Percentiles rank a stretch among this genome's conserved stretches.
Conservation (phyloP, 2,888 invertebrate species). For the Himalopsyche japonica region DNA sequence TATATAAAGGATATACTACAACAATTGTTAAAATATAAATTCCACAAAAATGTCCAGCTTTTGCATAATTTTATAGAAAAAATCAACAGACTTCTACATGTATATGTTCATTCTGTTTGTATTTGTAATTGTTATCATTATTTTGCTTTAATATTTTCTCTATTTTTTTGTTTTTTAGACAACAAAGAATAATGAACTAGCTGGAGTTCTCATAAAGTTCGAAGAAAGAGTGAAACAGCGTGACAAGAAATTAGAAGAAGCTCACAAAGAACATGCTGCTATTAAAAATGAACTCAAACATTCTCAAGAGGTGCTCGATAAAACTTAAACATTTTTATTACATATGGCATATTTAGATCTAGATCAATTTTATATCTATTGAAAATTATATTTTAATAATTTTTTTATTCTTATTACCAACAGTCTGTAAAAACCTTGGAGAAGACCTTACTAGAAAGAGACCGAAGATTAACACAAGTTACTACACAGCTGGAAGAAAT, state of each 20-base stretch:
- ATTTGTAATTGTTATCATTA: too few relatives aligned
- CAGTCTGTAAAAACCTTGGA: constrained; percentile 57
- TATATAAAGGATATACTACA: too few relatives aligned
- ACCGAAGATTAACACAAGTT: constrained; percentile 55
- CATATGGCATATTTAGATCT: too few relatives aligned
- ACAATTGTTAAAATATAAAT: too few relatives aligned
- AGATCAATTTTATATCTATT: too few relatives aligned
- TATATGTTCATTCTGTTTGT: too few relatives aligned
- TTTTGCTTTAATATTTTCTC: neutral
- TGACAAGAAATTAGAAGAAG: constrained; percentile 54
- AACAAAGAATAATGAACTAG: constrained; percentile 54
- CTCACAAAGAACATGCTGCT: constrained; percentile 45
- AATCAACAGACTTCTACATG: too few relatives aligned
- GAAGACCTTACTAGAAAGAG: constrained; percentile 56
- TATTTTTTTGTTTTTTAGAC: constrained; percentile 43
- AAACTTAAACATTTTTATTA: neutral
- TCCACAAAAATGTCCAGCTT: too few relatives aligned
- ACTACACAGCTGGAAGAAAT: constrained; percentile 57
- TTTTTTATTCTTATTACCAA: constrained; percentile 17
- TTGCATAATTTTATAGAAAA: too few relatives aligned
- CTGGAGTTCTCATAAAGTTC: constrained; percentile 55
- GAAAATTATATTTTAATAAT: too few relatives aligned
- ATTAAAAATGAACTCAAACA: constrained; percentile 51
- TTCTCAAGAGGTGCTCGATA: constrained; percentile 47
- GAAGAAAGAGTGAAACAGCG: constrained; percentile 56